These are phyloP conservation scores for Caenorhabditis afra DNA, from an alignment of 2,888 invertebrate species.

Conservation along the genomic window DNA sequence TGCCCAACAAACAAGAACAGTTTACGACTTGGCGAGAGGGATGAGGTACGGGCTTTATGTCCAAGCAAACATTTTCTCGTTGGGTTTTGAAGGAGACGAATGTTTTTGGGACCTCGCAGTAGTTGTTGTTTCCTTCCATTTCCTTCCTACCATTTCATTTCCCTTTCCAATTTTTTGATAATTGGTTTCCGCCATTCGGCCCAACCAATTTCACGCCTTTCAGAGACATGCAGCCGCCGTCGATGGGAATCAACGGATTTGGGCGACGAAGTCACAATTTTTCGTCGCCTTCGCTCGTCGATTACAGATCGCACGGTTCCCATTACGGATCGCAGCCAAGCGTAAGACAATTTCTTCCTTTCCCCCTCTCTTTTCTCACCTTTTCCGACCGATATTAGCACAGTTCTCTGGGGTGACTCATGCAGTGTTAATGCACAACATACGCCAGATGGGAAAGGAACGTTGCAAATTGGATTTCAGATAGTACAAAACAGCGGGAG, in stretches of 20 bases:
- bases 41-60: constrained; percentile 24
- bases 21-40: constrained; percentile 26
- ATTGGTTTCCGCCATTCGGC: too few relatives aligned
- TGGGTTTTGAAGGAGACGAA: not conserved
- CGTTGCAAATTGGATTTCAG: constrained; percentile 47
- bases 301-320: constrained; percentile 51
- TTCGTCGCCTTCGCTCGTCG: constrained; percentile 64
- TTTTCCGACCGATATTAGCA: constrained; percentile 8
- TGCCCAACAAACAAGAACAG: constrained; percentile 15
- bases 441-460: constrained; percentile 14
- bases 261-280: constrained; percentile 65
- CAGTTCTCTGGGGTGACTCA: constrained; percentile 26
- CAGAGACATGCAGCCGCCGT: constrained; percentile 64
- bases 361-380: not conserved
- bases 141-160: not conserved
- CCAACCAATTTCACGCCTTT: not conserved
- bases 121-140: not conserved
- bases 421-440: too few relatives aligned
- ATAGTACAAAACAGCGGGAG: constrained; percentile 56
- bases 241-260: constrained; percentile 73
- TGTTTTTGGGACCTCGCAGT: not conserved
- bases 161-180: too few relatives aligned
- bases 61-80: not conserved
- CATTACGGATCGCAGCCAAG: constrained; percentile 63
- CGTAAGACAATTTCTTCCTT: constrained; percentile 41